phyloP scores from a whole-genome alignment of 2,888 invertebrate genomes.

The Pyralis farinalis region DNA sequence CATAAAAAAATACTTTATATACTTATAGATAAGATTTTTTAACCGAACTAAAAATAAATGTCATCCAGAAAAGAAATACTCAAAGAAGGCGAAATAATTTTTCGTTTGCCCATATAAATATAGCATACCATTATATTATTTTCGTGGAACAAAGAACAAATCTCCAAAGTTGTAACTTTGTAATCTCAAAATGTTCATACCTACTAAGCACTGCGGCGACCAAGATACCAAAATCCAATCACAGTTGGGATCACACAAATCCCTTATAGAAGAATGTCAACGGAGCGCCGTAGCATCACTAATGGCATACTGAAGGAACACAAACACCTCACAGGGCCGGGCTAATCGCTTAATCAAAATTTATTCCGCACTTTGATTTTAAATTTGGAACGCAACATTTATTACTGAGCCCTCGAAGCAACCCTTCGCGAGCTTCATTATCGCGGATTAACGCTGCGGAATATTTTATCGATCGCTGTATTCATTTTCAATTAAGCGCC shows the following conservation, averaged over 20 bases:
- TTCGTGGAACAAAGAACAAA: no score
- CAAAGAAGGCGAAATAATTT: no score
- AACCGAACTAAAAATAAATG: no score
- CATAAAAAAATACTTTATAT: no score
- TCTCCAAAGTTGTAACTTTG: no score
- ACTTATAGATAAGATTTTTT: no score
- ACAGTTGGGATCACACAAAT: conserved; percentile 16
- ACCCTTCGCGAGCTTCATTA: conserved; percentile 78
- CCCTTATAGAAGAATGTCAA: conserved; percentile 25
- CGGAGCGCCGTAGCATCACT: conserved; percentile 35
- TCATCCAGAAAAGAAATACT: no score
- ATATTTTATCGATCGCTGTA: conserved; percentile 80
- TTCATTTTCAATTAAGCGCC: conserved; percentile 81
- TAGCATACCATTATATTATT: no score
- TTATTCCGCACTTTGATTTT: conserved; percentile 81
- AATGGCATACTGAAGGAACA: conserved; percentile 56
- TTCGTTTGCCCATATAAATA: no score
- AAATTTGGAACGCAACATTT: conserved; percentile 80
- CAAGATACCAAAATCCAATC: conserved; percentile 17
- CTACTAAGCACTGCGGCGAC: not conserved
- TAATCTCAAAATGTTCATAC: no score
- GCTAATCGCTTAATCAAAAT: conserved; percentile 81
- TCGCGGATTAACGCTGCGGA: conserved; percentile 79
- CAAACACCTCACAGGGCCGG: conserved; percentile 64
- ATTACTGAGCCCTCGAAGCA: conserved; percentile 74